Evolutionary conservation across 2,113 vertebrate species (phyloP), one percentile per base, ranked within the genome.

Genomic region (Heteronetta atricapilla): DNA sequence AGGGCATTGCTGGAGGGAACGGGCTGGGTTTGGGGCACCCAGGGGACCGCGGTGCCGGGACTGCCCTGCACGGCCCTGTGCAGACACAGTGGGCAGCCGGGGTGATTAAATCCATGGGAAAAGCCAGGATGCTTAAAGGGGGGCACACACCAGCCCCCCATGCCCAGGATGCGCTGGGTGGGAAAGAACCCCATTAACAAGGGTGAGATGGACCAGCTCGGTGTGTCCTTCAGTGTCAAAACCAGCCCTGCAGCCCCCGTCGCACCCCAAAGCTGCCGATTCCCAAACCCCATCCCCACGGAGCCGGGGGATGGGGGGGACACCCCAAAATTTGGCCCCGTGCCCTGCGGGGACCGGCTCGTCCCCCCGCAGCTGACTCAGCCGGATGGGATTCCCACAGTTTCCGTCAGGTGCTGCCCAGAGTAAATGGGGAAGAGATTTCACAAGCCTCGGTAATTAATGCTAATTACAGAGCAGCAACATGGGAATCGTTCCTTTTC

Each of bases 391-490:
- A 92, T 97, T 97, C 96, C 96, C 95, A 95, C 89, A 95, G 94
- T 91, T 95, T 91, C 93, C 90, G 64, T 93, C 94, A 74, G 89
- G 80, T 84, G 44, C 81, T 77, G 85, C 92, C 94, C 86, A 90
- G 58, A 95, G 82, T 94, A 66, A 76, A 59, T 63, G 83, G 81
- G 88, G 88, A 94, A 96, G 89, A 96, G 90, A 83, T 97, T 96
- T 95, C 90, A 95, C 92, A 94, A 96, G 94, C 81, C 62, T 83
- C 34, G 34, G 88, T 96, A 96, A 97, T 97, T 96, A 97, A 94
- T 93, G 94, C 90, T 96, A 96, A 97, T 97, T 96, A 96, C 93
- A 97, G 94, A 97, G 90, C 92, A 97, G 93, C 78, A 53, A 84
- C 95, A 93, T 92, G 93, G 64, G 94, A 97, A 95, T 94, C 86